Base-by-base conservation (phyloP, 2,888 invertebrate species). In the Halictus ligatus region DNA sequence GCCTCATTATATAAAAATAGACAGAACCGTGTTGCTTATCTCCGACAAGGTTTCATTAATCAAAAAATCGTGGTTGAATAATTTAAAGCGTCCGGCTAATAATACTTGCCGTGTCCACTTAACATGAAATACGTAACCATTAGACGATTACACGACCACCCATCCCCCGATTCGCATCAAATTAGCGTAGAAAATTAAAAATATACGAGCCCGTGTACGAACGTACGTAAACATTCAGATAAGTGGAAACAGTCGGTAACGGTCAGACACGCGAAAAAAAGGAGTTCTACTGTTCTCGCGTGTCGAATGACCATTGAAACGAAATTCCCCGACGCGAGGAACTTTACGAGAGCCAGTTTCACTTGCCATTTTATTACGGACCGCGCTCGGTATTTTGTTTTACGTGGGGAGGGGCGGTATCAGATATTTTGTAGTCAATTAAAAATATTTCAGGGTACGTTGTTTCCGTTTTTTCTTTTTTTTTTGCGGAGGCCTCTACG, bases 381-480 rank as follows among this genome's bases (percentile, higher is more conserved):
- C 60, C 60, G 13, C 15, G 60, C 6, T 15, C 15, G 13, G 60
- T 60, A 60, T 60, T 60, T 15, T 60, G 29, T 60, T 60, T 29
- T 2, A 29, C 60, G 10, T 21, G 3, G n/a, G 54, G 54, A 10
- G 54, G 2, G 4, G 29, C 1, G 29, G 15, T 10, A 67, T 35
- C 8, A 67, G 35, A 35, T 67, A 21, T 35, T 69, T 40, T 5
- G 21, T 5, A n/a, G 46, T 8, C 50, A 84, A 79, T 85, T 85
- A 85, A 85, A 72, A 12, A 48, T 71, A 54, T 71, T 54, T 25
- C 72, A 46, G 71, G 21, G 25, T 40, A 54, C 50, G 50, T 43
- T 25, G 5, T n/a, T n/a, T 54, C 8, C 10, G 3, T 54, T 21
- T 7, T 10, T 21, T 7, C n/a, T n/a, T 1, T 3, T n/a, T 54